Evolutionary conservation across 1,140 invertebrate genomes (phyloP), one percentile per base, ranked within the genome.

Genomic region (Zaprionus tsacasi): DNA sequence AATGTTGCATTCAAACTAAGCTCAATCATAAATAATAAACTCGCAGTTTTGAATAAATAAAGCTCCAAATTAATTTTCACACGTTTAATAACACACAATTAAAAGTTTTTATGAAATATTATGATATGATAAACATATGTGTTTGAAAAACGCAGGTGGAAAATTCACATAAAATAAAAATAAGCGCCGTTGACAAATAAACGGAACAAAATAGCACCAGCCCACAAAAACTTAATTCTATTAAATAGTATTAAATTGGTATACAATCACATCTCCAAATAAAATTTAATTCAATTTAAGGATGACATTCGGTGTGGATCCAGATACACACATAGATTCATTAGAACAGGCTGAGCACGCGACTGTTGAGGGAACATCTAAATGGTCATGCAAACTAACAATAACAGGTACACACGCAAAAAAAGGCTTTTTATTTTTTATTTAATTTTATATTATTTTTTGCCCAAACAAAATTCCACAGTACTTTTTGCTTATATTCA

Each of bases 321-420:
- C 98, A 94, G 98, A 99, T 94, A 98, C 97, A 93, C 99, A 99
- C 95, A 98, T 98, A 95, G 98, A 99, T 95, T 98, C 98, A 94
- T 96, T 99, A 94, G 98, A 99, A 94, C 97, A 98, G 94, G 98
- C 98, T 85, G 98, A 99, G 95, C 96, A 96, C 94, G 96, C 97
- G 94, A 99, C 99, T 94, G 96, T 99, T 93, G 99, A 99, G 94
- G 99, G 99, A 93, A 99, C 98, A 91, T 99, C 98, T 93, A 99
- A 99, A 95, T 99, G 99, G 99, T 99, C 98, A 93, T 99, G 98
- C 95, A 99, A 99, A 96, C 98, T 99, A 95, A 98, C 98, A 93
- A 98, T 99, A 93, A 99, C 98, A 98, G 98, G 98, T 98, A 95
- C 93, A 95, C 93, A 93, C 78, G 60, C 58, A 48, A 92, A 70